A percentile compares a stretch with the other conserved stretches of the same genome.
Conservation (phyloP, 2,113 vertebrate genomes). For the Protobothrops mucrosquamatus region DNA sequence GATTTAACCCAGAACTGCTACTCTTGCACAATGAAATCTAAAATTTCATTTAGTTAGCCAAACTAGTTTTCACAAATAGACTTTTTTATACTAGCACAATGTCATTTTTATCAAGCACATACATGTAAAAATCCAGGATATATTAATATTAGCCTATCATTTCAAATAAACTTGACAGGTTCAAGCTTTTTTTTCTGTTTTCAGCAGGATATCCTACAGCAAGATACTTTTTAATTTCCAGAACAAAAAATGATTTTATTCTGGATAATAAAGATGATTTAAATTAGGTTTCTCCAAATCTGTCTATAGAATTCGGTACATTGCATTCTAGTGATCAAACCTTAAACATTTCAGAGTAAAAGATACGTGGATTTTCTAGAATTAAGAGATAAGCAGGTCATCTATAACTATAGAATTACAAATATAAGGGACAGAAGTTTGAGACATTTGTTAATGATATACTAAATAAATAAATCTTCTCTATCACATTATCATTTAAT, state of each 20-base stretch:
- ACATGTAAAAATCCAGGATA: slow-evolving; percentile 42
- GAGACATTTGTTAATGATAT: neutral
- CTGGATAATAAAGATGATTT: neutral
- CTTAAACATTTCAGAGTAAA: neutral
- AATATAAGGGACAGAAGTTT: neutral
- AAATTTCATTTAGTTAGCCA: slow-evolving; percentile 31
- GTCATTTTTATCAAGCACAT: slow-evolving; percentile 40
- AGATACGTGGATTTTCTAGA: neutral
- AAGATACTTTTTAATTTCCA: neutral
- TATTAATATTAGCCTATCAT: slow-evolving; percentile 4
- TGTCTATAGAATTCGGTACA: neutral
- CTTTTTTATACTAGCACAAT: neutral
- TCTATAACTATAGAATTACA: neutral
- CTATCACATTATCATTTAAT: neutral
- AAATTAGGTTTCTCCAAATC: neutral
- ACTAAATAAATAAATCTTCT: neutral
- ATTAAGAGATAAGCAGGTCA: neutral
- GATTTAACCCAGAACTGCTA: slow-evolving; percentile 55
- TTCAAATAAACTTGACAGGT: neutral
- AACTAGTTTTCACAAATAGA: slow-evolving; percentile 17
- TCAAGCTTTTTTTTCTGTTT: neutral
- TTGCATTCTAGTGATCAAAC: neutral
- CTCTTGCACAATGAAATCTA: slow-evolving; percentile 52
- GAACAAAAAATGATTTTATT: neutral
- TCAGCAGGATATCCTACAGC: neutral